phyloP scores from a whole-genome alignment of 2,888 invertebrate genomes.

The Mythimna vitellina region DNA sequence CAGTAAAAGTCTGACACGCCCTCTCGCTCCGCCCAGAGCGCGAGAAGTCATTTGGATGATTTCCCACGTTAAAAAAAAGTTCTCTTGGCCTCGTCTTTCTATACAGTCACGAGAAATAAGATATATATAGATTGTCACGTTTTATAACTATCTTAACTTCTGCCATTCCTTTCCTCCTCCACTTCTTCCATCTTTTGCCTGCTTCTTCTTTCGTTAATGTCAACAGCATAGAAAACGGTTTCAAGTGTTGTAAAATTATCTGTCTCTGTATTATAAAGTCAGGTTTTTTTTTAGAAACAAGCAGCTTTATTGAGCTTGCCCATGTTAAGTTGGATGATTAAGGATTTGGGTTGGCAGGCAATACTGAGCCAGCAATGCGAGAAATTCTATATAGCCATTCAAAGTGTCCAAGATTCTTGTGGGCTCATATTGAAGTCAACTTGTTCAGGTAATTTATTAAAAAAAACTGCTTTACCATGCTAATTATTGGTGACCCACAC shows the following conservation, averaged over 20 bases:
- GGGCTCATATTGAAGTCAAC: conserved; percentile 8
- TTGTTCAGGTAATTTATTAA: conserved; percentile 11
- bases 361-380: conserved; percentile 10
- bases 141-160: too few species aligned
- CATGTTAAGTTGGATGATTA: conserved; percentile 10
- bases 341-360: conserved; percentile 5
- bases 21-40: too few species aligned
- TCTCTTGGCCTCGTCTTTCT: too few species aligned
- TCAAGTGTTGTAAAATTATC: neutral
- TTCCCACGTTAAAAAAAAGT: too few species aligned
- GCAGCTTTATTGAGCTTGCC: neutral
- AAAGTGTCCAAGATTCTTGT: conserved; percentile 18
- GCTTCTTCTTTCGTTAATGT: neutral
- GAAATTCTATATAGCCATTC: conserved; percentile 19
- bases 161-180: too few species aligned
- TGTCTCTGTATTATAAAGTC: neutral
- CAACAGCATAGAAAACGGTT: neutral
- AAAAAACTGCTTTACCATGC: neutral
- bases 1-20: too few species aligned
- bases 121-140: too few species aligned
- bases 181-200: too few species aligned
- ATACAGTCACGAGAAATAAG: too few species aligned
- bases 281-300: neutral
- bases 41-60: too few species aligned
- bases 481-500: neutral